These are phyloP conservation scores for Coreoperca whiteheadi DNA, from an alignment of 2,113 vertebrate genomes.

Conservation along the genomic window DNA sequence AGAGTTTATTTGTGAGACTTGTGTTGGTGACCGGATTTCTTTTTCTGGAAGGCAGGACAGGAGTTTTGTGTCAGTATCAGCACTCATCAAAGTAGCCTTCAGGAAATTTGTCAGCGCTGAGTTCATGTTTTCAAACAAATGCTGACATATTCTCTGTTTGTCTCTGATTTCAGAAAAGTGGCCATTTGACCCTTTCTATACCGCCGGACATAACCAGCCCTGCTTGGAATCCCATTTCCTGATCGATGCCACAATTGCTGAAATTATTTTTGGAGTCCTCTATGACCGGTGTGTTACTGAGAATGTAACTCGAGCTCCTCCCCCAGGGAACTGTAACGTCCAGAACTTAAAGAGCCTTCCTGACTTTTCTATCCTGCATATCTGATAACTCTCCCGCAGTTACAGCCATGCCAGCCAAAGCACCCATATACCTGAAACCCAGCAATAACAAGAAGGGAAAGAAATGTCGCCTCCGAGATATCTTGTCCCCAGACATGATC, in stretches of 20 bases:
- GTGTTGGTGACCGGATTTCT: slow-evolving; percentile 49
- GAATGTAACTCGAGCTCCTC: slow-evolving; percentile 81
- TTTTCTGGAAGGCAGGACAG: slow-evolving; percentile 24
- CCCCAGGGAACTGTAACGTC: slow-evolving; percentile 49
- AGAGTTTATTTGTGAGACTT: slow-evolving; percentile 33
- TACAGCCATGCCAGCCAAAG: slow-evolving; percentile 95
- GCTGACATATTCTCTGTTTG: slow-evolving; percentile 54
- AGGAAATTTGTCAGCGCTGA: slow-evolving; percentile 39
- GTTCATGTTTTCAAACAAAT: slow-evolving; percentile 33
- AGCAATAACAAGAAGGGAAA: slow-evolving; percentile 96
- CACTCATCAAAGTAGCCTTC: slow-evolving; percentile 29
- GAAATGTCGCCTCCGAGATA: slow-evolving; percentile 95
- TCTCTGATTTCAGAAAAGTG: slow-evolving; percentile 74
- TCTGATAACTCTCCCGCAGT: slow-evolving; percentile 48
- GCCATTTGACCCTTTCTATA: slow-evolving; percentile 35
- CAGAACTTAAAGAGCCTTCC: slow-evolving; percentile 48
- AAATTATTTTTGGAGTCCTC: slow-evolving; percentile 58
- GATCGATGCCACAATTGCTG: slow-evolving; percentile 62
- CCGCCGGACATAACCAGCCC: slow-evolving; percentile 20
- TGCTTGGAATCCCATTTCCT: slow-evolving; percentile 43
- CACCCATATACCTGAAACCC: slow-evolving; percentile 97
- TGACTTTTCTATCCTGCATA: slow-evolving; percentile 34
- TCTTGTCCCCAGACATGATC: slow-evolving; percentile 98
- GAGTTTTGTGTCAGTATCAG: slow-evolving; percentile 30
- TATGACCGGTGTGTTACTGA: slow-evolving; percentile 54